These are phyloP conservation scores for Hystrix cristata DNA, from an alignment of 2,113 vertebrate species.

Conservation along the genomic window DNA sequence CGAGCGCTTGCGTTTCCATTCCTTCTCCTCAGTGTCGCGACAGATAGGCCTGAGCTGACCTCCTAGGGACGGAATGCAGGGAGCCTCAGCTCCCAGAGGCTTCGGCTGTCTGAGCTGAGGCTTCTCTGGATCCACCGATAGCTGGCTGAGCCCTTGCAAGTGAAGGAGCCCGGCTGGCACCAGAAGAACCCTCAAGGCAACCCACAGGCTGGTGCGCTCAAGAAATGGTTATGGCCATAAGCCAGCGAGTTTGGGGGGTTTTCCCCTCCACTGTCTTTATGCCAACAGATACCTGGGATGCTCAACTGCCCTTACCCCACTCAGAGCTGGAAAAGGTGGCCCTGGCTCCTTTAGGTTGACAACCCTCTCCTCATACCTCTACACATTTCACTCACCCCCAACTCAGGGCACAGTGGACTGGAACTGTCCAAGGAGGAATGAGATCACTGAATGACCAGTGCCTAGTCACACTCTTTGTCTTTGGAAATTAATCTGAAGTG, in stretches of 20 bases:
- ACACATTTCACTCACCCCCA: neutral
- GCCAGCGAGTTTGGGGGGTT: neutral
- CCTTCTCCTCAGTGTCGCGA: neutral
- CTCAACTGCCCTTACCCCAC: neutral
- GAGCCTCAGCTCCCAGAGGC: neutral
- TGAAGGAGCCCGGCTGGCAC: neutral
- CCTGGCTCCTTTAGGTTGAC: neutral
- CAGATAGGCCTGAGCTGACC: neutral
- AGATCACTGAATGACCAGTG: neutral
- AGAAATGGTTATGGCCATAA: neutral
- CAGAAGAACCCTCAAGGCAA: neutral
- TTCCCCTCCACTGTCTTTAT: neutral
- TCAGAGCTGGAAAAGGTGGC: neutral
- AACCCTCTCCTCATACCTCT: neutral
- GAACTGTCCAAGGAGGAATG: neutral
- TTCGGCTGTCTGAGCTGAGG: neutral
- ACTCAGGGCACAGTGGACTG: neutral
- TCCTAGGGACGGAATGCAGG: neutral
- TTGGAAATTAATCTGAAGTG: slow-evolving; percentile 31
- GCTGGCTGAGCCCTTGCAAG: neutral
- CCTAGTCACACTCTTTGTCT: neutral
- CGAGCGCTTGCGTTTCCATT: neutral
- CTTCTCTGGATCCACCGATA: neutral
- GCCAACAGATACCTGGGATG: neutral
- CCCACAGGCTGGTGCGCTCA: neutral